Percentiles rank a stretch among this genome's conserved stretches.
Conservation (phyloP, 2,797 vertebrate species). For the Potorous gilbertii region DNA sequence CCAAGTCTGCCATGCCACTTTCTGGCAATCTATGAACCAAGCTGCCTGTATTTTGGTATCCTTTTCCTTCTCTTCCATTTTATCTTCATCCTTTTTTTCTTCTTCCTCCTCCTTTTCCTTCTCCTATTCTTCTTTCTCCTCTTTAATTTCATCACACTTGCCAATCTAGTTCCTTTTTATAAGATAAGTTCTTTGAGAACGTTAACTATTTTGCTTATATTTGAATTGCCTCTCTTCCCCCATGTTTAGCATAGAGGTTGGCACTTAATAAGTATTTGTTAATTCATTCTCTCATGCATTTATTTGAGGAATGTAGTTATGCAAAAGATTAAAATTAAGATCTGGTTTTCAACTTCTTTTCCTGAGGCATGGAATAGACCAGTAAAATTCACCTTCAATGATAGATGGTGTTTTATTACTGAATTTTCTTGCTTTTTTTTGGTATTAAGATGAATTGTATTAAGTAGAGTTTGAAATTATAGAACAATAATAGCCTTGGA, state of each 20-base stretch:
- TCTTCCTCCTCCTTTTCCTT: too few species aligned
- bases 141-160: not conserved
- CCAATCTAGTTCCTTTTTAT: not conserved
- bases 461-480: conserved; percentile 26
- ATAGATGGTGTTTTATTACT: conserved; percentile 8
- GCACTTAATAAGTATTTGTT: not conserved
- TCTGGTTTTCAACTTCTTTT: conserved; percentile 23
- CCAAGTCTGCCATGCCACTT: not conserved
- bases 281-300: not conserved
- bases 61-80: not conserved
- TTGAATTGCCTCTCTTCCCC: not conserved
- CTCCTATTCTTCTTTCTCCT: not conserved
- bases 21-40: too few species aligned
- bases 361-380: conserved; percentile 19
- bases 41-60: not conserved
- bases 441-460: conserved; percentile 35
- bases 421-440: not conserved
- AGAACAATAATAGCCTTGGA: not conserved
- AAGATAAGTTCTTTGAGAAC: not conserved
- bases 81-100: not conserved
- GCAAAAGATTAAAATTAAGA: conserved; percentile 41
- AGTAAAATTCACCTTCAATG: conserved; percentile 33
- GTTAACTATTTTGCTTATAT: not conserved
- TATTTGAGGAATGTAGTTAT: not conserved
- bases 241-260: not conserved